Base-by-base conservation (phyloP, 2,888 invertebrate genomes). In the Phytoseiulus persimilis region DNA sequence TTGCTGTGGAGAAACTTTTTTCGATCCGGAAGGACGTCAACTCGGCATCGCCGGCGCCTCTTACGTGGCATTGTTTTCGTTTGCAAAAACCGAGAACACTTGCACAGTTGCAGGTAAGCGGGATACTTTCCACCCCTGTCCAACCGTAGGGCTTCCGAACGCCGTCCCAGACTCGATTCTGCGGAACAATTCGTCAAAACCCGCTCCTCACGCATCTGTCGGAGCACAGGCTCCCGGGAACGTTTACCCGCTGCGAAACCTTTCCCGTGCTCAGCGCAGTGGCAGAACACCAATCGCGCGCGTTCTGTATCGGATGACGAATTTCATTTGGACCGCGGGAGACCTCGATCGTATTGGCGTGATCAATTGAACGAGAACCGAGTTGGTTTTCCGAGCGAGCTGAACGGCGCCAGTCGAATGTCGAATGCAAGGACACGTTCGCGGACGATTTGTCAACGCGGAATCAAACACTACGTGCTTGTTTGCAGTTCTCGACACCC, bases 31-130 rank as follows among this genome's bases (percentile, higher is more conserved):
- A 94, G 98, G 98, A 92, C 94, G 96, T 90, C 94, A 95, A 92
- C 94, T 99, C 92, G 96, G 96, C 91, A 95, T 98, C 90, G 98
- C 98, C 90, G 97, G 98, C 90, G 95, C 96, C 90, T 96, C 96
- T 91, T 98, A 99, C 94, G 96, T 99, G 91, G 95, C 98, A 92
- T 94, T 98, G 90, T 99, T 98, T 94, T 96, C 96, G 93, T 99
- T 98, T 94, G 95, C 96, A 92, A 98, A 98, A 94, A 94, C 95
- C 91, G 99, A 99, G 93, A 95, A 95, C 91, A 95, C 95, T 31
- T 87, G 87, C 87, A 39, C 32, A 28, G 87, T 28, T 91, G 92
- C 87, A 87, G 87, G 87, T 87, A 31, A n/a, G 39, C 39, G 9
- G 39, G 18, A 65, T 23, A 39, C 39, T 33, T 87, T 23, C 39